These are phyloP conservation scores for Trachops cirrhosus DNA, from an alignment of 2,797 vertebrate genomes.

Conservation along the genomic window DNA sequence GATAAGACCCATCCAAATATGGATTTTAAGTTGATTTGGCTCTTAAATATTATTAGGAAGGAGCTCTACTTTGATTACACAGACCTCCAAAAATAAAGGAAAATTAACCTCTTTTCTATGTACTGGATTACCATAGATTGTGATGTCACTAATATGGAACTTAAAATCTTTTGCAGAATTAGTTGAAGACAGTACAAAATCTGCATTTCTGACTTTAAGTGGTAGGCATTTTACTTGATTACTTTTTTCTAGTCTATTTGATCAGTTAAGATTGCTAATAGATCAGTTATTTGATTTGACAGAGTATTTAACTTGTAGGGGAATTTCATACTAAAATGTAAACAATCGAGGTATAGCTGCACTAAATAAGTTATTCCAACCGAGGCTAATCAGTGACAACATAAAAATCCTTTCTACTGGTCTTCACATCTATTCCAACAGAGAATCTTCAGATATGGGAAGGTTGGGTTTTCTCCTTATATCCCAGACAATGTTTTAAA, in stretches of 20 bases:
- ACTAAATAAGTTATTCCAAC: not conserved
- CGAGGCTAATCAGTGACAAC: not conserved
- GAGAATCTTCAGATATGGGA: not conserved
- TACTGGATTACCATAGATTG: not conserved
- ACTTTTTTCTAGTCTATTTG: not conserved
- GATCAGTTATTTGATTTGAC: not conserved
- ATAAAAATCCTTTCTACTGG: not conserved
- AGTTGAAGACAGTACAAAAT: not conserved
- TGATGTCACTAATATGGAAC: not conserved
- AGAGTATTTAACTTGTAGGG: not conserved
- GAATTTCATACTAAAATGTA: not conserved
- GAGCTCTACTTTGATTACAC: not conserved
- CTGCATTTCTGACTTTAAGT: not conserved
- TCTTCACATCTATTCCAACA: not conserved
- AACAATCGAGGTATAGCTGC: not conserved
- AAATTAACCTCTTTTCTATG: not conserved
- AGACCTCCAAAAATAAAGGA: not conserved
- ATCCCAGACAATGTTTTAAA: constrained; percentile 40
- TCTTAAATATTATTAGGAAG: not conserved
- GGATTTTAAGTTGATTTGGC: not conserved
- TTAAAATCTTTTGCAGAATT: not conserved
- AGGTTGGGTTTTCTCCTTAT: not conserved
- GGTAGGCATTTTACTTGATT: not conserved
- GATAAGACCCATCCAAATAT: not conserved
- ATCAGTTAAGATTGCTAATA: not conserved